Evolutionary conservation across 2,797 vertebrate species (phyloP).

Genomic region (Pangasius mekongensis): DNA sequence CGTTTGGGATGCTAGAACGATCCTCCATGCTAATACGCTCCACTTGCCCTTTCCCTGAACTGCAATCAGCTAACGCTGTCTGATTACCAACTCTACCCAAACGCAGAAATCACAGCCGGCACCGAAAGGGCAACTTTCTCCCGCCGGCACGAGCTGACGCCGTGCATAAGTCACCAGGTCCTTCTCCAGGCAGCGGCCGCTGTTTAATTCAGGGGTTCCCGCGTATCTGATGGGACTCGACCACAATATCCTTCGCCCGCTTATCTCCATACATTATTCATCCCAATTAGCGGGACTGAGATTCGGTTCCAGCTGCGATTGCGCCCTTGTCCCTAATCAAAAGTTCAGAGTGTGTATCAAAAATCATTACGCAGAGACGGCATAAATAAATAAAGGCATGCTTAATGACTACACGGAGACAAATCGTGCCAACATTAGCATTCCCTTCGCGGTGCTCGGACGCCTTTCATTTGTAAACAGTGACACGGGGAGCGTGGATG

Average conservation of each 20-base stretch:
- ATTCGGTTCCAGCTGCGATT: conserved; percentile 47
- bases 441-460: neutral
- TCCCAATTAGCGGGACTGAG: conserved; percentile 52
- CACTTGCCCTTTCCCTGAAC: conserved; percentile 13
- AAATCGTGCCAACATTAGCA: neutral
- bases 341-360: conserved; percentile 19
- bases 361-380: conserved; percentile 29
- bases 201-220: conserved; percentile 22
- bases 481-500: neutral
- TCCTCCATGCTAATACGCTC: neutral
- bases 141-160: conserved; percentile 4
- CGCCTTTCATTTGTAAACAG: neutral
- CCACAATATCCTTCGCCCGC: conserved; percentile 10
- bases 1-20: neutral
- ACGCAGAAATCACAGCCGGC: neutral
- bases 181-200: neutral
- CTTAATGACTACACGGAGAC: conserved; percentile 25
- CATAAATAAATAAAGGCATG: conserved; percentile 44
- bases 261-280: conserved; percentile 50
- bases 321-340: conserved; percentile 37
- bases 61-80: neutral
- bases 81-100: neutral
- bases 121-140: neutral
- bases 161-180: neutral
- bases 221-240: conserved; percentile 15